These are phyloP conservation scores for Campoletis raptor DNA, from an alignment of 2,888 invertebrate genomes.

Conservation along the genomic window DNA sequence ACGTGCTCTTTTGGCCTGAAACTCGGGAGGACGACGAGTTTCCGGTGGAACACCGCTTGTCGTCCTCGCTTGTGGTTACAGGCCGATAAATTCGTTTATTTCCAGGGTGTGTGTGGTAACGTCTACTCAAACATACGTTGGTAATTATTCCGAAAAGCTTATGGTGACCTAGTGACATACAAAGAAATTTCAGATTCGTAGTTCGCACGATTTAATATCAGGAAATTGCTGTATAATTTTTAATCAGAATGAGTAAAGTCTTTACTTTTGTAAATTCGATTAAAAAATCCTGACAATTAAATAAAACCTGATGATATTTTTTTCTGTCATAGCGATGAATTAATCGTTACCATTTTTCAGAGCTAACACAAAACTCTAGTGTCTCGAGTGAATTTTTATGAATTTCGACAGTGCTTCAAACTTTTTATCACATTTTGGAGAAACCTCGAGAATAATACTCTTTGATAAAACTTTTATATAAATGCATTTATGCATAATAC, in stretches of 20 bases:
- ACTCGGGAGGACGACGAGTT: conserved; percentile 38
- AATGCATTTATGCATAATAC: conserved; percentile 2
- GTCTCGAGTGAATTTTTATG: neutral
- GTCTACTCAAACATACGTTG: neutral
- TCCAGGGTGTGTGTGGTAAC: conserved; percentile 6
- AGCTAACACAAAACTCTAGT: neutral
- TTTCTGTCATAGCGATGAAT: neutral
- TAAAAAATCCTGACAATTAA: neutral
- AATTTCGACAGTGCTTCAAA: neutral
- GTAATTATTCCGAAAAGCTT: conserved; percentile 47
- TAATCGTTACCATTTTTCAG: neutral
- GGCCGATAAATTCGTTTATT: conserved; percentile 59
- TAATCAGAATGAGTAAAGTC: neutral
- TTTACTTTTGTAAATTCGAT: neutral
- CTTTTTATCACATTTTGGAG: neutral
- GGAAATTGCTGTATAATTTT: neutral
- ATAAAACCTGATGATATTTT: neutral
- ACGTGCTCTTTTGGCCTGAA: conserved; percentile 7
- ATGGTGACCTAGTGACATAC: conserved; percentile 39
- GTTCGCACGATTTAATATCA: neutral
- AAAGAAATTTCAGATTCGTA: conserved; percentile 32
- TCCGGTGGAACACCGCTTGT: conserved; percentile 14
- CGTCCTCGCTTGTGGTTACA: conserved; percentile 32
- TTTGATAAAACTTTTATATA: neutral
- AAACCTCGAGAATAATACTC: neutral